These are phyloP conservation scores for Acanthaster planci DNA, from an alignment of 35 echinoderm and acorn worm genomes.

Conservation along the genomic window DNA sequence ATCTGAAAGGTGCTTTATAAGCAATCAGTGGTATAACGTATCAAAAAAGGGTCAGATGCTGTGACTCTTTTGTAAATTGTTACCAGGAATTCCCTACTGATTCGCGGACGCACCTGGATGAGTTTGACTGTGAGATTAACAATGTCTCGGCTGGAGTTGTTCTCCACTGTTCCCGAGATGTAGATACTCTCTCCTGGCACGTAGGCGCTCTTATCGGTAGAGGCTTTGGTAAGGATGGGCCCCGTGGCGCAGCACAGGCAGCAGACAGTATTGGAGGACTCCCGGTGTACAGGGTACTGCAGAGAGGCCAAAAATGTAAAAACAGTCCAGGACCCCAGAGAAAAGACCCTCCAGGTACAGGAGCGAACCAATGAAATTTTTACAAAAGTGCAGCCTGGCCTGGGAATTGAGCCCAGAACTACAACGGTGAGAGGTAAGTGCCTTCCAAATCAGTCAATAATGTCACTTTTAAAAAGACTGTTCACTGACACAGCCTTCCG, in stretches of 20 bases:
- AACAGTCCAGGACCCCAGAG: too few species aligned
- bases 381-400: too few species aligned
- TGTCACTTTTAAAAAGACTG: too few species aligned
- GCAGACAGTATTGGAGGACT: constrained; percentile 68
- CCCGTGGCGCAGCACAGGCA: constrained; percentile 70
- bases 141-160: constrained; percentile 49
- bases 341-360: too few species aligned
- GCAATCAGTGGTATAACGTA: neutral
- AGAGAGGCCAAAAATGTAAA: neutral
- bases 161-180: constrained; percentile 50
- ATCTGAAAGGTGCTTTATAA: neutral
- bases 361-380: too few species aligned
- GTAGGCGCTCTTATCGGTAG: constrained; percentile 63
- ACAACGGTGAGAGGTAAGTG: too few species aligned
- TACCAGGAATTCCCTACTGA: neutral
- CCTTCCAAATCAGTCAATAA: too few species aligned
- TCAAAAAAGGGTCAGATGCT: neutral
- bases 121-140: constrained; percentile 43
- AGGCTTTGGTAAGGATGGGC: constrained; percentile 38
- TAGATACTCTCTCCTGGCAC: constrained; percentile 66
- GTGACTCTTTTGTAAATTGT: neutral
- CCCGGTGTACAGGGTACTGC: constrained; percentile 32
- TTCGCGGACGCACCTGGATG: constrained; percentile 41
- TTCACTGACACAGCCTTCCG: too few species aligned
- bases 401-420: too few species aligned